Conservation (phyloP, 1,140 invertebrate species). For the Akabosia matsudoensis region DNA sequence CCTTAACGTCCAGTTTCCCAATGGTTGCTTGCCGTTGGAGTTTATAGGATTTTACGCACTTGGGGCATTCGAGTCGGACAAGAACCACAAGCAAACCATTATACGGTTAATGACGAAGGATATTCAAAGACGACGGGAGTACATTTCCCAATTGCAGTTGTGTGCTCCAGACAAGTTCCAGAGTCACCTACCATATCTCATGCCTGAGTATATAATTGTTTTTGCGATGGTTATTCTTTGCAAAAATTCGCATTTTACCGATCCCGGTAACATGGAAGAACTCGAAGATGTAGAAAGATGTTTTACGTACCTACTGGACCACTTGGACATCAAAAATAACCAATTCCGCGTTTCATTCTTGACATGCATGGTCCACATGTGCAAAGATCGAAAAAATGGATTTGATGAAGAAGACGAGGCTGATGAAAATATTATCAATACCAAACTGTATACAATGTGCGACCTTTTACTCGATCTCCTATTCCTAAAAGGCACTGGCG, state of each 20-base stretch:
- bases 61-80: conserved; percentile 77
- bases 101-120: conserved; percentile 78
- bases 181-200: conserved; percentile 72
- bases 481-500: too few relatives aligned
- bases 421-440: too few relatives aligned
- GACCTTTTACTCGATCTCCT: too few relatives aligned
- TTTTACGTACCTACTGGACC: background rate
- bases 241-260: conserved; percentile 79
- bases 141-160: conserved; percentile 72
- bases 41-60: conserved; percentile 95
- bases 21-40: conserved; percentile 86
- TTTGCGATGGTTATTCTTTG: conserved; percentile 90
- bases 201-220: conserved; percentile 93
- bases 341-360: too few relatives aligned
- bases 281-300: conserved; percentile 54
- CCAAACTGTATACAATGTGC: too few relatives aligned
- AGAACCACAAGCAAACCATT: conserved; percentile 64
- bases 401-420: conserved; percentile 61
- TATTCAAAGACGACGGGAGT: conserved; percentile 84
- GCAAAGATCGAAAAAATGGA: background rate
- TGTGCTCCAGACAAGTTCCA: conserved; percentile 63
- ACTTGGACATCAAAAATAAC: too few relatives aligned
- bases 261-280: conserved; percentile 69
- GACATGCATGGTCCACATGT: too few relatives aligned
- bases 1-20: conserved; percentile 71